Conservation (phyloP, 2,113 vertebrate species). For the Hystrix brachyura region DNA sequence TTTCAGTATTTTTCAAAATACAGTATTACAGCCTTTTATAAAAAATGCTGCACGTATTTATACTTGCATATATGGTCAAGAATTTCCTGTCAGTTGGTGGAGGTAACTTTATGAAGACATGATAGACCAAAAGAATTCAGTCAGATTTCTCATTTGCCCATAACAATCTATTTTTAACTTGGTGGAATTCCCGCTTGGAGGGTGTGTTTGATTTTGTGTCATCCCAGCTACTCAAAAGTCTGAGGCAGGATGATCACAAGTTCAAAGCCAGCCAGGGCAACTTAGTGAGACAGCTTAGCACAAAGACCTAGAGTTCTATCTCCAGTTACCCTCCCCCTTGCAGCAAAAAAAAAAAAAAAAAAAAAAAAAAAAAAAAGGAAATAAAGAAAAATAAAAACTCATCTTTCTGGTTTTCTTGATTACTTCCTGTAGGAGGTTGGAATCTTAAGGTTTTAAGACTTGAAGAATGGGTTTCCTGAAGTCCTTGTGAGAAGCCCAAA, state of each 20-base stretch:
- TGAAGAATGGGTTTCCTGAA: neutral
- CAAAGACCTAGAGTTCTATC: neutral
- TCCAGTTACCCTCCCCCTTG: neutral
- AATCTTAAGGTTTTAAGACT: neutral
- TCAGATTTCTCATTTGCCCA: neutral
- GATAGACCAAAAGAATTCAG: neutral
- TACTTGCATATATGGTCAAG: neutral
- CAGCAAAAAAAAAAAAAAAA: neutral
- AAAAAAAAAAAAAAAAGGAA: neutral
- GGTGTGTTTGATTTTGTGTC: neutral
- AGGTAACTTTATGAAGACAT: conserved; percentile 19
- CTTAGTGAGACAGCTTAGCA: neutral
- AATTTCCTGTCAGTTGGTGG: conserved; percentile 4
- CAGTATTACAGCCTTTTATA: neutral
- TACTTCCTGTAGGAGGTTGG: neutral
- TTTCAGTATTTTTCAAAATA: neutral
- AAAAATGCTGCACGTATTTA: neutral
- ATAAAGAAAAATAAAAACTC: neutral
- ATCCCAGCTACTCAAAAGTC: neutral
- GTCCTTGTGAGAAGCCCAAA: neutral
- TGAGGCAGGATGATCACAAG: neutral
- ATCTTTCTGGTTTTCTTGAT: neutral
- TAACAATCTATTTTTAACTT: neutral
- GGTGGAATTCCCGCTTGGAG: neutral
- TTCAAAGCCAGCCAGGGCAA: neutral